Percentiles rank a stretch among this genome's conserved stretches.
Evolutionary conservation across 2,797 vertebrate species (phyloP).

Genomic region (Acanthurus tractus): DNA sequence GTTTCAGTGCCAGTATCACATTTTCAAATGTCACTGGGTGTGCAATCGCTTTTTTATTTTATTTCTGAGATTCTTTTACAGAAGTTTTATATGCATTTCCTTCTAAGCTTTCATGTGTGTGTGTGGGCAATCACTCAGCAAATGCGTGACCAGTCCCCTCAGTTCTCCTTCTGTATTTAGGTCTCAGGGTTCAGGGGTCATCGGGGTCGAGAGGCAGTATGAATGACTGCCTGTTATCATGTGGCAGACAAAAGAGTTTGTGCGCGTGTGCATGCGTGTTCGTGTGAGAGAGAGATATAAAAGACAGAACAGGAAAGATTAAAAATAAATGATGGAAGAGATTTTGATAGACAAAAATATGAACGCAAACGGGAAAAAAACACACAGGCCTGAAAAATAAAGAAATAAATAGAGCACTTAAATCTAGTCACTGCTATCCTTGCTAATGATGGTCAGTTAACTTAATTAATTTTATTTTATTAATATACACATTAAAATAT

Average conservation of each 20-base stretch:
- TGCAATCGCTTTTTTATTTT: neutral
- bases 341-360: conserved; percentile 9
- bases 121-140: conserved; percentile 41
- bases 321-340: conserved; percentile 50
- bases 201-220: conserved; percentile 60
- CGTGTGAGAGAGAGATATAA: conserved; percentile 17
- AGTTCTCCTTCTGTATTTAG: conserved; percentile 74
- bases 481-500: no score
- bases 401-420: neutral
- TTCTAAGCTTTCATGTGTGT: conserved; percentile 4
- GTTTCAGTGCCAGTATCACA: neutral
- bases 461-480: no score
- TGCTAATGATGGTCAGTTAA: no score
- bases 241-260: conserved; percentile 70
- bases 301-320: conserved; percentile 45
- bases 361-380: conserved; percentile 36
- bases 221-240: conserved; percentile 77
- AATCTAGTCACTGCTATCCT: no score
- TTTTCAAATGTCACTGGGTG: neutral
- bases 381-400: neutral
- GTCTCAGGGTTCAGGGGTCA: conserved; percentile 72
- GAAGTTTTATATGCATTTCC: neutral
- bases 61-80: neutral
- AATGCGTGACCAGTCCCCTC: conserved; percentile 55
- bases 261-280: conserved; percentile 3